These are phyloP conservation scores for Halcyon smyrnensis DNA, from an alignment of 2,797 vertebrate genomes.

Conservation along the genomic window DNA sequence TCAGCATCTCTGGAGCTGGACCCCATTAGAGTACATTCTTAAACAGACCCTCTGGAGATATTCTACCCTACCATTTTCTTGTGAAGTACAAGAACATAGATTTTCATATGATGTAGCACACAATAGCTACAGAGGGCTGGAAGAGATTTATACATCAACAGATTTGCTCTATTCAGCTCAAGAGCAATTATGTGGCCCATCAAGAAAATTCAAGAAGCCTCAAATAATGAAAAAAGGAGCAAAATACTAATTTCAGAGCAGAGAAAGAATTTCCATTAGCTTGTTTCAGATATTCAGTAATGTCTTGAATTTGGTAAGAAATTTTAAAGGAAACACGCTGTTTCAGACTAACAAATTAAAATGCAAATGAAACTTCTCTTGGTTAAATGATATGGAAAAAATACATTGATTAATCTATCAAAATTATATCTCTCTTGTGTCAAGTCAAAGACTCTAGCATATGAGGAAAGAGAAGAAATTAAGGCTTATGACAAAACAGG, in stretches of 20 bases:
- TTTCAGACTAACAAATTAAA: background rate
- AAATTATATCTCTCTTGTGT: background rate
- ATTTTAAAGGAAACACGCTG: background rate
- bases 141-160: background rate
- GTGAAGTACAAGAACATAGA: background rate
- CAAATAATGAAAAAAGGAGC: background rate
- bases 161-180: conserved; percentile 7
- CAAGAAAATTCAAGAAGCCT: background rate
- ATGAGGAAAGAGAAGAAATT: background rate
- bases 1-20: background rate
- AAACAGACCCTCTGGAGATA: background rate
- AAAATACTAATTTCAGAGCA: background rate
- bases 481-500: background rate
- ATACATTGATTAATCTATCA: background rate
- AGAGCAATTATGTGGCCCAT: background rate
- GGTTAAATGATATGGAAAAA: background rate
- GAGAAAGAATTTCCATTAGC: background rate
- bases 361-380: background rate
- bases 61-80: background rate
- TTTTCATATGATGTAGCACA: background rate
- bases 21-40: background rate
- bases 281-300: background rate
- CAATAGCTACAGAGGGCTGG: background rate
- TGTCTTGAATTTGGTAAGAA: background rate
- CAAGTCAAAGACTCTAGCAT: background rate